Base-by-base conservation (phyloP, 2,797 vertebrate genomes). In the Cyprinella venusta region DNA sequence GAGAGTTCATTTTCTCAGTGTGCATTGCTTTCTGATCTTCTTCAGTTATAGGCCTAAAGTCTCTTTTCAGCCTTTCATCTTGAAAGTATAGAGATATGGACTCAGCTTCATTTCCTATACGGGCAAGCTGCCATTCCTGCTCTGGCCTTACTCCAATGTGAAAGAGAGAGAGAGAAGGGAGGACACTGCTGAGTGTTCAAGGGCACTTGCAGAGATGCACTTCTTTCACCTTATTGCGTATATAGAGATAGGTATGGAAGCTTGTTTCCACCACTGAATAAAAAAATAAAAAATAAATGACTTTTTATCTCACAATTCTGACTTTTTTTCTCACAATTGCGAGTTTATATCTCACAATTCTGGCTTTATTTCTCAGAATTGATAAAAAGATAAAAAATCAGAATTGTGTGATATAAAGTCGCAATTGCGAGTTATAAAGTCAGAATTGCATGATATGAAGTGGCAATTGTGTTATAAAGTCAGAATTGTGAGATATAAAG, bases 21-120 rank as follows among this genome's bases (percentile, higher is more conserved):
- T 45, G 19, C 16, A 33, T 64, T 63, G 10, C 21, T 54, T 61
- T 61, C n/a, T 84, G 36, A 54, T 16, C 54, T 63, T 38, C 33
- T 42, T 69, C 52, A 26, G 80, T 42, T 42, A 63, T 16, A 36
- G 48, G 61, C 40, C 71, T 80, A 59, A 71, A 18, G 50, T 85
- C 65, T 75, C 48, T 80, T 77, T 78, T 59, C 42, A 83, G 77
- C 69, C 52, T 56, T 77, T 85, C 56, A 78, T 86, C 74, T 71
- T 61, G 48, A 79, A 81, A 71, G 74, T n/a, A 79, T 64, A 61
- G 61, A 85, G 81, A 69, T 70, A 61, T 30, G 71, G 67, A 80
- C 64, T 80, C 81, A 45, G 64, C 76, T 87, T 88, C 76, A 84
- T 88, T 87, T 86, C 79, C 69, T 52, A 83, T 21, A 79, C 33